Base-by-base conservation (phyloP, 53 echinoderm and acorn worm species). In the Patiria pectinifera region DNA sequence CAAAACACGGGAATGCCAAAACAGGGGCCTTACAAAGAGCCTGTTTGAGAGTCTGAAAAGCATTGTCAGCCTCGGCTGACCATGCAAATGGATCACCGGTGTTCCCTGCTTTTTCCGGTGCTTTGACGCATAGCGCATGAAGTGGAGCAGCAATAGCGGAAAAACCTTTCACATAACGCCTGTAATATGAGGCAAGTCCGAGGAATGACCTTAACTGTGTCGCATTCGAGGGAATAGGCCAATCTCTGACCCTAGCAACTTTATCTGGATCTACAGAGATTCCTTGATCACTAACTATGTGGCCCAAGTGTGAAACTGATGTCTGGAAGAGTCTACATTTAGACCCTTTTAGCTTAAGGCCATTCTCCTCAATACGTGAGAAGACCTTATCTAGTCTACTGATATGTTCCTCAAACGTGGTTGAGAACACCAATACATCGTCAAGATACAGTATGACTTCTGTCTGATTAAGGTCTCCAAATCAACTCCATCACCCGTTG, bases 401-500 rank as follows among this genome's bases (percentile, higher is more conserved):
- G 4, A 88, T 11, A 46, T 62, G 79, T 16, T 89, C 89, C 21
- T 62, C 80, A 11, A 89, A 45, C 1, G 62, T 80, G 6, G 60
- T 11, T 0, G 89, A 78, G 22, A 89, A 89, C 45, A 89, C 89
- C 3, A 89, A n/a, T 11, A 89, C 12, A 12, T 89, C 89, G 12
- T 89, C 89, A 12, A 89, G 6, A 5, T 89, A 89, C 18, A 89
- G 25, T 21, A 89, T 11, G 13, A 86, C 47, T 86, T 93, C 61
- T 76, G 84, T n/a, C 1, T 92, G 91, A n/a, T 96, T 96, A 80
- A 95, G 77, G 45, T 97, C 95, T 4, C 94, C 92, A 86, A 96
- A 84, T 92, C 16, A 48, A 16, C 59, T 97, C 97, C 95, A 97
- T 97, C 3, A 97, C 62, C 14, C 93, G 9, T 93, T 94, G 94